Conservation (phyloP, 2,113 vertebrate genomes). For the Chaenocephalus aceratus region DNA sequence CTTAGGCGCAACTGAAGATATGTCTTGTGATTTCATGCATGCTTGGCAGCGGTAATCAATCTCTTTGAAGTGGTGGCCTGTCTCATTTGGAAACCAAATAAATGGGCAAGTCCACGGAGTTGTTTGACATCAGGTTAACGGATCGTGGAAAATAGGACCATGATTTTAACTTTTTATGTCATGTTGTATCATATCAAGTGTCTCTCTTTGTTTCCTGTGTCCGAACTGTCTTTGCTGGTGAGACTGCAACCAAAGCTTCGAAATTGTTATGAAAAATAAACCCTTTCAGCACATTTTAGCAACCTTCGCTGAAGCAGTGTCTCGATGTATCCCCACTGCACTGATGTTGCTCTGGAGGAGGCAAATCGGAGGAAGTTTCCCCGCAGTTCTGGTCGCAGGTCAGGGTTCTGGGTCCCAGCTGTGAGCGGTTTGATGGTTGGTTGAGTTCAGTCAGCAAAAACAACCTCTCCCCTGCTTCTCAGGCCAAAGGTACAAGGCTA, state of each 20-base stretch:
- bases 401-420: constrained; percentile 69
- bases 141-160: constrained; percentile 62
- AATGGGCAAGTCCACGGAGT: constrained; percentile 66
- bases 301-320: background rate
- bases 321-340: constrained; percentile 32
- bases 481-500: constrained; percentile 66
- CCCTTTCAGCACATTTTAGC: constrained; percentile 38
- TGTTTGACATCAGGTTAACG: constrained; percentile 70
- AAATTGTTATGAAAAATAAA: constrained; percentile 12
- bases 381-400: constrained; percentile 49
- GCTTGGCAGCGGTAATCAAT: constrained; percentile 70
- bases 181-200: constrained; percentile 17
- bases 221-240: background rate
- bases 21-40: constrained; percentile 72
- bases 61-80: constrained; percentile 71
- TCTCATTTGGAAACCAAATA: constrained; percentile 77
- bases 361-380: constrained; percentile 38
- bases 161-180: constrained; percentile 53
- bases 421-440: constrained; percentile 79
- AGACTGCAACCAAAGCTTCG: background rate
- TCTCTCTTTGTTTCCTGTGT: constrained; percentile 15
- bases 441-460: constrained; percentile 74
- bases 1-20: constrained; percentile 60
- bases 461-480: constrained; percentile 60
- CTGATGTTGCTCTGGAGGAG: constrained; percentile 29